A percentile compares a stretch with the other conserved stretches of the same genome.
Evolutionary conservation across 2,113 vertebrate species (phyloP).

Genomic region (Polypterus senegalus): DNA sequence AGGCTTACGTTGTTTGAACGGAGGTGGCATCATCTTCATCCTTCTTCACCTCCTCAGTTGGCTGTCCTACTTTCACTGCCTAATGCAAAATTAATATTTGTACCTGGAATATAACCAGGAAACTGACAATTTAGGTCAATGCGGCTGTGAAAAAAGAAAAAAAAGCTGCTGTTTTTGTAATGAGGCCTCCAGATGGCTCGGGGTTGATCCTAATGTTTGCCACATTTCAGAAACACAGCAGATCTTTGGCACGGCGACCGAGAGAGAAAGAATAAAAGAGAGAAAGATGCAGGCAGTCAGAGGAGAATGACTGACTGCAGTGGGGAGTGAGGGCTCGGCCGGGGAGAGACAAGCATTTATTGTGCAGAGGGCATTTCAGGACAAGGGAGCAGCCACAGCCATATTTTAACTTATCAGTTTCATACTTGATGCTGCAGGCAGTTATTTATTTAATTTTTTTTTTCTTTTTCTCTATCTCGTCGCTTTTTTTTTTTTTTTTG

Average conservation of each 20-base stretch:
- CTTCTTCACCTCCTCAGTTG: too few species aligned
- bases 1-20: too few species aligned
- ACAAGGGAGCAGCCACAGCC: conserved; percentile 20
- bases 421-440: not conserved
- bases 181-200: conserved; percentile 25
- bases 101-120: conserved; percentile 24
- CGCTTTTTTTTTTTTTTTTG: not conserved
- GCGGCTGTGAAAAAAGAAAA: conserved; percentile 14
- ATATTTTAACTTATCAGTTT: not conserved
- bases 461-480: not conserved
- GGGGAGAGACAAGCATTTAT: not conserved
- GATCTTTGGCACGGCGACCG: conserved; percentile 13
- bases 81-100: not conserved
- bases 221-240: conserved; percentile 31
- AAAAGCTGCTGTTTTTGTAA: conserved; percentile 18
- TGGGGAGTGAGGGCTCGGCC: not conserved
- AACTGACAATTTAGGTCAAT: conserved; percentile 24
- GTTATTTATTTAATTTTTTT: conserved; percentile 9
- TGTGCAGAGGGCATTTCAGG: conserved; percentile 28
- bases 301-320: not conserved
- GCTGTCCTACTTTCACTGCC: too few species aligned
- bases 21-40: too few species aligned
- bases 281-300: not conserved
- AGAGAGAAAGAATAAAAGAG: conserved; percentile 1
- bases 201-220: conserved; percentile 32